Evolutionary conservation across 2,888 invertebrate genomes (phyloP), one percentile per base, ranked within the genome.

Genomic region (Crocallis elinguaria): DNA sequence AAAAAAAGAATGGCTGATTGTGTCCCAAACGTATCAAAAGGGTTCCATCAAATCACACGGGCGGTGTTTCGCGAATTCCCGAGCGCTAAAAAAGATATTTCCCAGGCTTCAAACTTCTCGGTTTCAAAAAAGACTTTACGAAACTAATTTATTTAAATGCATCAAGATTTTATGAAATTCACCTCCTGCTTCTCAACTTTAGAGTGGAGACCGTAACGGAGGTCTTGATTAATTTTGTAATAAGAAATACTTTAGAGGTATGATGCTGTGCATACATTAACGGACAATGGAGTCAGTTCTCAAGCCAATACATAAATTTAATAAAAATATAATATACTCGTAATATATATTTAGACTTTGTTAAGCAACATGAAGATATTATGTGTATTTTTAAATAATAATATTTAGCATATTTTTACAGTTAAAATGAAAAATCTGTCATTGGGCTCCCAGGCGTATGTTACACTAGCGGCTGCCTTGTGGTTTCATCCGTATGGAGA

Each of bases 91-190:
- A 52, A 44, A 27, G 21, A 17, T 49, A 53, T 21, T 44, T 48
- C 12, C 11, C 2, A 3, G n/a, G 7, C 3, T 2, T 35, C 33
- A 25, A 41, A 41, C 49, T 50, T 50, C 46, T 45, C 33, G 14
- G 42, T 49, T 46, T 17, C 30, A 37, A 48, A 52, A 29, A 42
- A 6, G 38, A 52, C 41, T 49, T 46, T 52, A 44, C 19, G 45
- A 60, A 58, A 63, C 44, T 56, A 59, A 57, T 61, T 63, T 55
- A 50, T 60, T 55, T 53, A 38, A 49, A 49, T 54, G 36, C 42
- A 42, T 49, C 25, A 51, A 49, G 42, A 27, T 49, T 46, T 52
- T 32, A 48, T 39, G 39, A 38, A 48, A 50, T 23, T 49, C 46
- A 50, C 50, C 54, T 44, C 42, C 45, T 25, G 16, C 36, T 41